Base-by-base conservation (phyloP, 2,888 invertebrate genomes). In the Cephus pulcher region DNA sequence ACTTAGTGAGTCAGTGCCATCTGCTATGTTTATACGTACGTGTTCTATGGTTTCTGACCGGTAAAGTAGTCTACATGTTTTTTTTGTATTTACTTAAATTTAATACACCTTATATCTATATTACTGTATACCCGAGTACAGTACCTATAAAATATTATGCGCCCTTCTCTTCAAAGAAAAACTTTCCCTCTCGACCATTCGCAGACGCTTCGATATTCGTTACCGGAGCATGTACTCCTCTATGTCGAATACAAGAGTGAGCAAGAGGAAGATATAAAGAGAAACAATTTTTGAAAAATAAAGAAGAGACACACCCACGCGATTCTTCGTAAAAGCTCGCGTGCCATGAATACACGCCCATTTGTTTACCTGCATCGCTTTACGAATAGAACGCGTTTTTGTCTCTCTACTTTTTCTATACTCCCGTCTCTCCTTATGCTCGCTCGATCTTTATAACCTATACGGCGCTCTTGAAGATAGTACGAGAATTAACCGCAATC, bases 1-100 rank as follows among this genome's bases (percentile, higher is more conserved):
- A 56, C 56, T 2, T 56, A 71, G 71, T 71, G 71, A 71, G 71
- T 71, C 71, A 71, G 71, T 71, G 71, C 32, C 71, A 71, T 71
- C 71, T 71, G 71, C 71, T 34, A 33, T 56, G 56, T 6, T 23
- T 23, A 56, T 56, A 56, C 56, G 56, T 56, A 56, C 9, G 23
- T 9, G 56, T 23, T 56, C 56, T 56, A 56, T 56, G 56, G 56
- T 56, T 56, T 56, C 56, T 56, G 56, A 56, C 56, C 56, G 56
- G 23, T 56, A 56, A 56, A 56, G 56, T 23, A 56, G 56, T 56
- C 56, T 56, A 23, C 56, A 23, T 56, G 56, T 2, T 23, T 23
- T 9, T 6, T 56, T 23, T 56, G 23, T 56, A 6, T 15, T 15
- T 40, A 9, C 6, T 56, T 23, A 23, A 56, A 23, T 56, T 56